Conservation (phyloP, 2,888 invertebrate species). For the Caenorhabditis wallacei region DNA sequence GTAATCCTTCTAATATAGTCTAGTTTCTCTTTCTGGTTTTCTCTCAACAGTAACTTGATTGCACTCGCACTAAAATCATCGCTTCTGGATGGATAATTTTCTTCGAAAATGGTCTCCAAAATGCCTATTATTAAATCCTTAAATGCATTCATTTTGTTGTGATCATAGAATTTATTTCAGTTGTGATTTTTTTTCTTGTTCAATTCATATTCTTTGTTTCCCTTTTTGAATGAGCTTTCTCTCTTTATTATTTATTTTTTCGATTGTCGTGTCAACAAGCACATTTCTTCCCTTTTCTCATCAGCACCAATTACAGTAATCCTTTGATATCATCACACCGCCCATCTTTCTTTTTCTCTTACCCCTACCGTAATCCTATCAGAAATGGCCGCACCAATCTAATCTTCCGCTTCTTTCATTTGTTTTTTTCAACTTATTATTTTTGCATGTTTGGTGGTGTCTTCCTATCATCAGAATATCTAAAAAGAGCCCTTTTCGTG, state of each 20-base stretch:
- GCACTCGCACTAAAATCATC: constrained; percentile 23
- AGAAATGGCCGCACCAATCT: constrained; percentile 14
- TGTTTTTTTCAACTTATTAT: constrained; percentile 15
- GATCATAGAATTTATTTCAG: not conserved
- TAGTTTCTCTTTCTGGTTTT: not conserved
- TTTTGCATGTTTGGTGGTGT: constrained; percentile 44
- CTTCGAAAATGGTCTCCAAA: not conserved
- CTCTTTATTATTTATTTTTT: not conserved
- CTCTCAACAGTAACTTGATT: constrained; percentile 7
- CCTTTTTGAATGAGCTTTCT: not conserved
- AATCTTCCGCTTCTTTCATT: constrained; percentile 16
- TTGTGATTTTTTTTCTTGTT: not conserved
- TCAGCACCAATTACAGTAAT: constrained; percentile 14
- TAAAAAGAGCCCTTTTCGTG: constrained; percentile 6
- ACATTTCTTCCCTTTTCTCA: not conserved
- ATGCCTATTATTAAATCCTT: not conserved
- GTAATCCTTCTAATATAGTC: too few species aligned
- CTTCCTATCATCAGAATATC: constrained; percentile 16
- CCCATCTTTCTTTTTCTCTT: not conserved
- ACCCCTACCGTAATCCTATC: constrained; percentile 37
- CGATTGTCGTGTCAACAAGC: constrained; percentile 14
- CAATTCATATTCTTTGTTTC: not conserved
- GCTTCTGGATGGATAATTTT: constrained; percentile 42
- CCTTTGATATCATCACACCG: constrained; percentile 23
- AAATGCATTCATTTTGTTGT: constrained; percentile 21